These are phyloP conservation scores for Stigmatopora nigra DNA, from an alignment of 2,113 vertebrate genomes.

Conservation along the genomic window DNA sequence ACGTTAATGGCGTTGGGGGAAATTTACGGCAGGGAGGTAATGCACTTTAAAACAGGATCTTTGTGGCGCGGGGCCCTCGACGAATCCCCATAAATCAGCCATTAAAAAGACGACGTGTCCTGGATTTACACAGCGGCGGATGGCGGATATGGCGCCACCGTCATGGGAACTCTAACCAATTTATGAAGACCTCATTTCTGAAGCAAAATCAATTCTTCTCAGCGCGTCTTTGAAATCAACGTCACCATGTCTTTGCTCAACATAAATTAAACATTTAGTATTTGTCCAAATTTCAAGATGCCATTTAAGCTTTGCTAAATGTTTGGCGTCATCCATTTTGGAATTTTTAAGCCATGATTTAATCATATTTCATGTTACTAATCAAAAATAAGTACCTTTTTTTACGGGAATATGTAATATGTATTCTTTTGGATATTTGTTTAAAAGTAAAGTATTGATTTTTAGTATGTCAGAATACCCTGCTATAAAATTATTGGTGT, in stretches of 20 bases:
- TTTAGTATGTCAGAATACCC: no score
- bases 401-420: no score
- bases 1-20: slow-evolving; percentile 65
- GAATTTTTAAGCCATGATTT: no score
- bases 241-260: background rate
- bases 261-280: background rate
- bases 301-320: background rate
- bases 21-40: slow-evolving; percentile 68
- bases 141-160: slow-evolving; percentile 22
- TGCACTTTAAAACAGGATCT: slow-evolving; percentile 69
- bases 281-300: slow-evolving; percentile 15
- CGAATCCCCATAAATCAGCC: slow-evolving; percentile 63
- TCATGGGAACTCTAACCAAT: slow-evolving; percentile 53
- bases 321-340: no score
- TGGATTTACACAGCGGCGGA: slow-evolving; percentile 57
- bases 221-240: background rate
- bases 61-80: slow-evolving; percentile 57
- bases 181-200: slow-evolving; percentile 54
- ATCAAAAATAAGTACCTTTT: no score
- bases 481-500: no score
- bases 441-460: no score
- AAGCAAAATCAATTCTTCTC: background rate
- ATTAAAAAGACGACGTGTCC: slow-evolving; percentile 69
- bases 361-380: no score
- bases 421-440: no score